Evolutionary conservation across 2,797 vertebrate genomes (phyloP), one percentile per base, ranked within the genome.

Genomic region (Columba guinea): DNA sequence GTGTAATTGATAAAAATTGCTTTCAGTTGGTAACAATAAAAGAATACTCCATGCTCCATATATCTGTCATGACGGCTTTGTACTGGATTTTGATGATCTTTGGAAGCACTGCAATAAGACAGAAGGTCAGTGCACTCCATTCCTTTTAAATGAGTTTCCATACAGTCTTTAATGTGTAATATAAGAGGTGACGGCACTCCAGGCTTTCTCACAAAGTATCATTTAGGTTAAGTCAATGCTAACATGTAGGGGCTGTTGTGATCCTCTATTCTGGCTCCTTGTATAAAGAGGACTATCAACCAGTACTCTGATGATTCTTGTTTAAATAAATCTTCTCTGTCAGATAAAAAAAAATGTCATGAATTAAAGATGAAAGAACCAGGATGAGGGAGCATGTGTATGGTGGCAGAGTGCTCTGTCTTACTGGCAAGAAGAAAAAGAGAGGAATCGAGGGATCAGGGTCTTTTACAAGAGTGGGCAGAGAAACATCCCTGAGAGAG

Each of bases 81-180:
- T 90, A 44, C 48, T 52, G 76, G 56, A 20, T 88, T 90, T 78
- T 51, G 32, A 74, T 94, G 86, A 67, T 93, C 93, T 93, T 87
- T 49, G 84, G 92, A 94, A 94, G 46, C 10, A 3, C 15, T 91
- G 95, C 78, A 92, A 46, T 92, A 95, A 80, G 68, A 87, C 93
- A 87, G 88, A 78, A 89, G 93, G 94, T 93, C 93, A 96, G 62
- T 49, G 70, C 67, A 94, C 85, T 93, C 93, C 70, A 70, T 89
- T 95, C 75, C 49, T 90, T 95, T 95, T 71, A 96, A 94, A 95
- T 90, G 60, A 95, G 74, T 90, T 94, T 89, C 91, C 90, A 60
- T 94, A 90, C 85, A 75, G 88, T 95, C 74, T 85, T 90, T 78
- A 94, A 68, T 69, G 78, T 75, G 68, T 71, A 83, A 87, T 93